Evolutionary conservation across 2,797 vertebrate species (phyloP).

Genomic region (Sebastes vulpes): DNA sequence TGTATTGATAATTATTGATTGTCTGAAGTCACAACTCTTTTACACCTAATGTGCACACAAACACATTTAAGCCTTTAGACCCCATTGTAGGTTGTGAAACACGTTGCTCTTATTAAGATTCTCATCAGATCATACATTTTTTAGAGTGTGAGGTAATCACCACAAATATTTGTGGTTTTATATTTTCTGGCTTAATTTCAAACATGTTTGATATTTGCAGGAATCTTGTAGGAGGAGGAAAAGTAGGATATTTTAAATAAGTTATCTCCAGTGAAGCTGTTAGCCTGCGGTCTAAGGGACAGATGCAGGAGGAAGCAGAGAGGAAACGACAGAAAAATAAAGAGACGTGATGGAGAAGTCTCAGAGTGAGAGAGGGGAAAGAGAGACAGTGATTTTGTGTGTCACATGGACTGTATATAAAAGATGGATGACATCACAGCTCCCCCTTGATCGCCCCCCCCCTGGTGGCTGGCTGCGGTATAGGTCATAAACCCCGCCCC

Average conservation of each 20-base stretch:
- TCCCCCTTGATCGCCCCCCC: not conserved
- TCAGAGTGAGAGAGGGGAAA: not conserved
- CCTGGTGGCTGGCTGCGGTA: not conserved
- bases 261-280: rapidly evolving
- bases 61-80: no score
- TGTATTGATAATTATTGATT: not conserved
- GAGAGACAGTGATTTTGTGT: not conserved
- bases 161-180: no score
- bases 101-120: no score
- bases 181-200: not conserved
- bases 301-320: not conserved
- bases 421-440: not conserved
- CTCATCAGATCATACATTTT: no score
- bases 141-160: no score
- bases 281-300: not conserved
- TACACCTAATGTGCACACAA: not conserved
- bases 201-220: not conserved
- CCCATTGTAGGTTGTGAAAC: no score
- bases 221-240: not conserved
- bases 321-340: not conserved
- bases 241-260: not conserved
- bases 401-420: not conserved
- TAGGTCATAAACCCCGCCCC: no score
- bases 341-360: not conserved
- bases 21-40: not conserved